Evolutionary conservation across 2,797 vertebrate genomes (phyloP), one percentile per base, ranked within the genome.

Genomic region (Crocidura indochinensis): DNA sequence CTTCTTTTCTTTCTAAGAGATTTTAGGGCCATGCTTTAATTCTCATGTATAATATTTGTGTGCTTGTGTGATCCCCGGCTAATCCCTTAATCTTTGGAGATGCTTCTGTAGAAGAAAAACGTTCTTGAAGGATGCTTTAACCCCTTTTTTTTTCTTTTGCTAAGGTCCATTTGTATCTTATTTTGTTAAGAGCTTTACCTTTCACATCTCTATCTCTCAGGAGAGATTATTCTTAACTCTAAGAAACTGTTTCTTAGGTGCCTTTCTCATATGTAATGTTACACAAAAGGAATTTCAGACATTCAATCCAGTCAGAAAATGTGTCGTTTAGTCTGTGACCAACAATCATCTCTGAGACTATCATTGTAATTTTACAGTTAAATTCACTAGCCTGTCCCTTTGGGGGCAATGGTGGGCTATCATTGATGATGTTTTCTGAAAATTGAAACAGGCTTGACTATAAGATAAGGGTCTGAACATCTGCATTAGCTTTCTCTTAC

Each of bases 201-300:
- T 87, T 86, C 53, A 92, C 78, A 90, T 51, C 26, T 87, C 56
- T 1, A 9, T 65, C 46, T 62, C 19, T 78, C 80, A 19, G 19
- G 38, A 60, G 90, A 68, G 73, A 77, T 90, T 65, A 87, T 38
- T 31, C 49, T 92, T 81, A 69, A 91, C 88, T 68, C 38, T 38
- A 38, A 38, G 84, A 81, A 31, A n/a, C 56, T 72, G 26, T 27
- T 84, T 27, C 81, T 81, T 22, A 24, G 84, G 77, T 12, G 69
- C 77, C 22, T 5, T 84, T 91, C 22, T 83, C 31, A 65, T 68
- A 20, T 73, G n/a, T 86, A 83, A 11, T 75, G 9, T 93, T 74
- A 71, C 31, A 71, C 88, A 10, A 92, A 83, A 73, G 15, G 87
- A 60, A 72, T 3, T 44, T 24, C 74, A 4, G 65, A 38, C 60